A percentile compares a stretch with the other conserved stretches of the same genome.
These are phyloP conservation scores for Habroteleia sp. DNA, from an alignment of 2,888 invertebrate genomes.

Conservation along the genomic window DNA sequence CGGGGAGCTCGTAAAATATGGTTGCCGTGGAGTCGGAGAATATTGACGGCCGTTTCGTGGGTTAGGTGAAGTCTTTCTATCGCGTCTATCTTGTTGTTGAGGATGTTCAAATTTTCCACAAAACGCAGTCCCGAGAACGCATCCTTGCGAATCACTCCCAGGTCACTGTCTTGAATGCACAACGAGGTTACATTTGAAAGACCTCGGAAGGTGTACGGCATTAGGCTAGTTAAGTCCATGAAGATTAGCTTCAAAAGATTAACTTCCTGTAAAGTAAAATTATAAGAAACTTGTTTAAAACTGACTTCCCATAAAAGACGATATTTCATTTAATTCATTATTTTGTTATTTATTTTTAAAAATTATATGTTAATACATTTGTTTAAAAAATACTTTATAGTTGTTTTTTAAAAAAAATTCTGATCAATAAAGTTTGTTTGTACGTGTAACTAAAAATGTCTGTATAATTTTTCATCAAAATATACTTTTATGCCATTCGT, in stretches of 20 bases:
- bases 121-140: constrained; percentile 89
- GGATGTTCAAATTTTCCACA: constrained; percentile 88
- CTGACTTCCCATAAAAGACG: too few relatives aligned
- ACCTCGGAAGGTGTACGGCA: constrained; percentile 89
- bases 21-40: constrained; percentile 89
- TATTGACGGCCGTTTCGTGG: constrained; percentile 87
- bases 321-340: too few relatives aligned
- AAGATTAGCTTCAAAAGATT: constrained; percentile 90
- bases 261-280: constrained; percentile 84
- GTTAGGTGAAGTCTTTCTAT: constrained; percentile 89
- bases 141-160: constrained; percentile 87
- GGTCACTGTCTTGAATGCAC: constrained; percentile 90
- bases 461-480: too few relatives aligned
- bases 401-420: too few relatives aligned
- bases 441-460: too few relatives aligned
- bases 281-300: too few relatives aligned
- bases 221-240: constrained; percentile 89
- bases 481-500: too few relatives aligned
- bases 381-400: too few relatives aligned
- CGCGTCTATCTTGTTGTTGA: constrained; percentile 92
- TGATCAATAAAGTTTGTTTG: too few relatives aligned
- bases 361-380: too few relatives aligned
- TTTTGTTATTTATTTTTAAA: too few relatives aligned
- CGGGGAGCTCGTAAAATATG: constrained; percentile 90
- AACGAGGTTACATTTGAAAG: constrained; percentile 88